These are phyloP conservation scores for Tiaroga cobitis DNA, from an alignment of 2,797 vertebrate genomes.

Conservation along the genomic window DNA sequence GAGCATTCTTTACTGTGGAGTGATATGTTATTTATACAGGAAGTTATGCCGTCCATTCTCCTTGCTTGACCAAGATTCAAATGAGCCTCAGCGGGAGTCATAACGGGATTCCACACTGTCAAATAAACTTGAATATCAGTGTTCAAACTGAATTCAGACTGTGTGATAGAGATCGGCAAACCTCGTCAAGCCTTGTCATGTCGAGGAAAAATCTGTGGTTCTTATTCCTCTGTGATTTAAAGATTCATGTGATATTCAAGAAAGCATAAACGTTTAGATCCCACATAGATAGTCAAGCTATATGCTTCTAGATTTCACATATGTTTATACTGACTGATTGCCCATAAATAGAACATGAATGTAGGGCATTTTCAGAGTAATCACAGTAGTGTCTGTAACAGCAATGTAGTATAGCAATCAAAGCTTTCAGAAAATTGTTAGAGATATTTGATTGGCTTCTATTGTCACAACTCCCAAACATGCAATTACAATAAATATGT, in stretches of 20 bases:
- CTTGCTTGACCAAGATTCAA: not conserved
- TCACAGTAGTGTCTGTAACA: not conserved
- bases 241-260: not conserved
- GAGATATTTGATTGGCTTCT: not conserved
- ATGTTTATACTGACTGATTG: not conserved
- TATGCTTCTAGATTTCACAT: not conserved
- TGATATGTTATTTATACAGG: not conserved
- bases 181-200: not conserved
- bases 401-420: not conserved
- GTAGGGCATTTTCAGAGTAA: not conserved
- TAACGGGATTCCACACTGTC: not conserved
- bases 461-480: not conserved
- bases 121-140: not conserved
- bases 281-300: not conserved
- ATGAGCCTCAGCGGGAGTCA: not conserved
- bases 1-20: not conserved
- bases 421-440: not conserved
- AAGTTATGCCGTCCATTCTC: not conserved
- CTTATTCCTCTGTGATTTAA: not conserved
- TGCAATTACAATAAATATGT: not conserved
- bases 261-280: not conserved
- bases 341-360: not conserved
- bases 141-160: not conserved
- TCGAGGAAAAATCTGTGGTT: not conserved
- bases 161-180: not conserved